These are phyloP conservation scores for Dermatophagoides farinae DNA, from an alignment of 1,140 invertebrate species.

Conservation along the genomic window DNA sequence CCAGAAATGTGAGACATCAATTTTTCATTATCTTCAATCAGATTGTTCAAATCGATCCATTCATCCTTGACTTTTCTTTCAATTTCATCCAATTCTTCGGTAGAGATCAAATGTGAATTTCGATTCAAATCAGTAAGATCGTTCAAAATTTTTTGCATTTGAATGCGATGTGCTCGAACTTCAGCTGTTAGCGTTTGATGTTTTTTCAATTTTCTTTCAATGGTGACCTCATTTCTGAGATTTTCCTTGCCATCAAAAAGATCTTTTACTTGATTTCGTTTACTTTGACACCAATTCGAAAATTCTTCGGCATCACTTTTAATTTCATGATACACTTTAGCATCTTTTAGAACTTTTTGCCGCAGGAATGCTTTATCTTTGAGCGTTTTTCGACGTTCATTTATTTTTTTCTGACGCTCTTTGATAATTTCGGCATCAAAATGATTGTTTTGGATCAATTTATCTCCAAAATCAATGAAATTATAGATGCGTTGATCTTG, in stretches of 20 bases:
- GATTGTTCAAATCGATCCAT: conserved; percentile 44
- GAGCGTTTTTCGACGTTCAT: conserved; percentile 45
- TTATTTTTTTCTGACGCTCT: conserved; percentile 48
- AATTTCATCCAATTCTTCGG: conserved; percentile 39
- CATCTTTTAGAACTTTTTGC: conserved; percentile 47
- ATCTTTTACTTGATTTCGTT: conserved; percentile 68
- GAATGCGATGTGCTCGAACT: conserved; percentile 69
- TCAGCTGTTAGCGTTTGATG: conserved; percentile 95
- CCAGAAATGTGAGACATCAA: conserved; percentile 52
- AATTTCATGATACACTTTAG: conserved; percentile 61
- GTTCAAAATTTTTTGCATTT: conserved; percentile 60
- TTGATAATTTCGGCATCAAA: conserved; percentile 53
- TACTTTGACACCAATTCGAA: conserved; percentile 62
- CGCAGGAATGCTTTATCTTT: conserved; percentile 49
- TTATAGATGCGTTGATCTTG: conserved; percentile 75
- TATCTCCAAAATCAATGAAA: conserved; percentile 66
- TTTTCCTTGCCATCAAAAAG: conserved; percentile 62
- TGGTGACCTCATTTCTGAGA: conserved; percentile 40
- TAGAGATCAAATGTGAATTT: conserved; percentile 39
- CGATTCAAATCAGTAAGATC: conserved; percentile 24
- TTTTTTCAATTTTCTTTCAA: conserved; percentile 82
- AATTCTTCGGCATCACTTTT: conserved; percentile 64
- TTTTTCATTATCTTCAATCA: conserved; percentile 60
- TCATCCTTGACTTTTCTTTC: conserved; percentile 44
- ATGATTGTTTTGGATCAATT: conserved; percentile 57